Percentiles rank a stretch among this genome's conserved stretches.
Conservation (phyloP, 2,797 vertebrate species). For the Argya squamiceps region DNA sequence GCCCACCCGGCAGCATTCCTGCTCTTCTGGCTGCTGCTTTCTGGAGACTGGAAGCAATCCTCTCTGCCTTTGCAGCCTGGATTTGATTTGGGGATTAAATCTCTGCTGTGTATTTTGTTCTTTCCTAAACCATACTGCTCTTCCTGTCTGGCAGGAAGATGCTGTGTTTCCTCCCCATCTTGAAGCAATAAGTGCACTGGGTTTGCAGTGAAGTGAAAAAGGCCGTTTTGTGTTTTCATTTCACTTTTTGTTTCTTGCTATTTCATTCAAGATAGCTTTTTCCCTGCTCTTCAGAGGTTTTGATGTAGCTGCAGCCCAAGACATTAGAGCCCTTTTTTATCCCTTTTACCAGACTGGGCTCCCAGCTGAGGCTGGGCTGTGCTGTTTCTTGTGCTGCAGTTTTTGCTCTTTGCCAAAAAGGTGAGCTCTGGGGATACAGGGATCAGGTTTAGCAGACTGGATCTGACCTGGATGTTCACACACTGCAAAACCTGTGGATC, state of each 20-base stretch:
- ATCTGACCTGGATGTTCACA: neutral
- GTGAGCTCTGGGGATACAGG: neutral
- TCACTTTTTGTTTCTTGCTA: neutral
- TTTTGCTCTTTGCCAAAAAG: neutral
- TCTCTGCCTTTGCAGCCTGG: neutral
- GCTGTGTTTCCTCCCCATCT: neutral
- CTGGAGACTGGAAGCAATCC: neutral
- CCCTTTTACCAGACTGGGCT: neutral
- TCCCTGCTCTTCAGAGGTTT: neutral
- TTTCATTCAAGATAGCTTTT: neutral
- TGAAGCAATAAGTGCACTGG: neutral
- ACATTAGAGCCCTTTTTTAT: neutral
- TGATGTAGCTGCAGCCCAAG: neutral
- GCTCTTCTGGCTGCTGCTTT: neutral
- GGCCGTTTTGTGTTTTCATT: neutral
- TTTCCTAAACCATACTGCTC: neutral
- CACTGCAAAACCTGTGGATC: neutral
- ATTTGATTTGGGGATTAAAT: slow-evolving; percentile 32
- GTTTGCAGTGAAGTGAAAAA: neutral
- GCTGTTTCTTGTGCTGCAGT: neutral
- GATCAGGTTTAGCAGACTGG: neutral
- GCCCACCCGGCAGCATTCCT: neutral
- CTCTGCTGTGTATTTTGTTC: neutral
- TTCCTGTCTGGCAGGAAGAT: neutral
- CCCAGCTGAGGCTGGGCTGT: neutral